Base-by-base conservation (phyloP, 1,140 invertebrate genomes). In the Pseudachorutes palmiensis region DNA sequence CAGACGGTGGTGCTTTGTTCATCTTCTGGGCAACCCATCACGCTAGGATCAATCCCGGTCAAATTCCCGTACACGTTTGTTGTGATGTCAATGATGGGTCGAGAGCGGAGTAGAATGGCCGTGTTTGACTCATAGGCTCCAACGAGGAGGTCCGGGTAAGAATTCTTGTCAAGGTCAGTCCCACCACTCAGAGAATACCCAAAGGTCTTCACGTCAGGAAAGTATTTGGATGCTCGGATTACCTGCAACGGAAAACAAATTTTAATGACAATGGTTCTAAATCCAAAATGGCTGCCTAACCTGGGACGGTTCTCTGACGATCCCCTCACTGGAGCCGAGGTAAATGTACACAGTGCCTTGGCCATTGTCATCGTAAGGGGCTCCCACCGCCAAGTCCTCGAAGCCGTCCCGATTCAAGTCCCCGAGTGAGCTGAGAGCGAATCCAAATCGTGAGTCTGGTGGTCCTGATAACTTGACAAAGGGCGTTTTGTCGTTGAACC, bases 391-490 rank as follows among this genome's bases (percentile, higher is more conserved):
- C 57, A 97, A 80, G 77, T 97, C 94, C 74, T 90, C 88, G 75
- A 85, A 92, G 0, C 87, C 87, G 78, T 97, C 94, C 78, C 89
- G 90, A 76, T 97, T 96, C 9, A 97, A 81, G 78, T 97, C 94
- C 33, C 92, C 91, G 28, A 92, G 78, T 75, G 88, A 88, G 1
- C 92, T 84, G 66, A 97, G 80, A 0, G 94, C 83, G 70, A 94
- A 87, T 2, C 92, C 92, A 78, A 94, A 96, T 68, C 80, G 85
- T 51, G 88, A 90, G 78, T 91, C 88, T 49, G 80, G 76, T 61
- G 85, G 83, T 1, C 89, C 89, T 12, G 84, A 85, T 3, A 91
- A 73, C 76, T 83, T 84, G 29, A 74, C 49, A 33, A n/a, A 84
- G 71, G 22, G 82, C 80, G 61, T 81, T 68, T 63, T 79, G 78